Evolutionary conservation across 37 sponge, comb jelly and placozoan genomes (phyloP), one percentile per base, ranked within the genome.

Genomic region (Haliclona indistincta): DNA sequence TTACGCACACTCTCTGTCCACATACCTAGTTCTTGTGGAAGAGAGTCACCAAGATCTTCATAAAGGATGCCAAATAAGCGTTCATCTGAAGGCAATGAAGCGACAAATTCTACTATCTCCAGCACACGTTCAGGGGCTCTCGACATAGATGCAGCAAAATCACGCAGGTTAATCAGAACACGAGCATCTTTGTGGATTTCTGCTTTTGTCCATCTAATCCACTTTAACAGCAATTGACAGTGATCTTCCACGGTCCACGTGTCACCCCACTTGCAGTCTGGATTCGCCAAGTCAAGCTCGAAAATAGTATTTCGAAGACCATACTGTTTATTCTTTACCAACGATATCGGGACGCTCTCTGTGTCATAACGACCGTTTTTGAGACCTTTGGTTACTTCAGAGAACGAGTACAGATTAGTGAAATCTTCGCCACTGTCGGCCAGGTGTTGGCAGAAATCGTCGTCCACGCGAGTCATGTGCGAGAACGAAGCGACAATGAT

Each of bases 401-500:
- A 83, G 78, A 94, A 94, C 38, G 88, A 68, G 43, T 60, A 86
- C 8, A 84, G 44, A 13, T 43, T 43, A 51, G 73, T 70, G 34
- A 81, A 49, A 67, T 94, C 91, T 43, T 90, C 85, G 1, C 79
- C 75, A 6, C 5, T 1, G 13, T 83, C 82, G 1, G 56, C 51
- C 28, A 94, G 76, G 47, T 52, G 30, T 82, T 87, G 70, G 28
- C 64, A 37, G 66, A 94, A 94, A 4, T 62, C 58, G 71, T 94
- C 95, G 51, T 90, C 95, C 25, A 94, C 82, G 28, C 91, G 84
- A 26, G 82, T 70, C 77, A 73, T 77, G 75, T 90, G 63, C 15
- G 88, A 36, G 56, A 94, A 94, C 0, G 85, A 63, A 33, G 91
- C 95, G 15, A 94, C 87, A 37, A 94, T 77, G 68, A 89, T 71